Evolutionary conservation across 2,113 vertebrate genomes (phyloP), one percentile per base, ranked within the genome.

Genomic region (Cyprichromis sp.): DNA sequence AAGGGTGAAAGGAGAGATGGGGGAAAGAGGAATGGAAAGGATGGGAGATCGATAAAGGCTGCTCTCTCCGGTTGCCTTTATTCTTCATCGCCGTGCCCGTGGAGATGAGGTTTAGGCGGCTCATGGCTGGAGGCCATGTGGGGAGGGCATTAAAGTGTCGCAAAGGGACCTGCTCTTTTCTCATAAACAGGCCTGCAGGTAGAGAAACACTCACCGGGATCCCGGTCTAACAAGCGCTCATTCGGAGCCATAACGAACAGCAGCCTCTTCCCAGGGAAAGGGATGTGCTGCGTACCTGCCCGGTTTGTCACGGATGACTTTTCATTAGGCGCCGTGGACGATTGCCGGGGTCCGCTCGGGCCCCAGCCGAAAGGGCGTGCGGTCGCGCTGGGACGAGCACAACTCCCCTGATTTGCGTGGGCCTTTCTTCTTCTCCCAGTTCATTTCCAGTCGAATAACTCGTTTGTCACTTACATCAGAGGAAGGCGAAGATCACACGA

Each of bases 381-480:
- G 78, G 89, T 42, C 57, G 63, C 89, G 55, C 61, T 53, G 91
- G 93, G 92, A 87, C 87, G 2, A 55, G 61, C 83, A 1, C 90
- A 26, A 24, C 88, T 87, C 86, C 76, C 61, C 80, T 85, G 55
- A 83, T 91, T 90, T 81, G 88, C 91, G 71, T 83, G 68, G 84
- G 52, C 84, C 84, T 83, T 82, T 87, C 85, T 86, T 87, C 87
- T 86, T 86, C 86, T 88, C 86, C 89, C 84, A 81, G 89, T 93
- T 93, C 88, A 81, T 89, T 94, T 94, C 92, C 93, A 95, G 92
- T 94, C 4, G 90, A 93, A 92, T 91, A 93, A 93, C 91, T 92
- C 90, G 87, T 93, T 95, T 95, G 93, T 96, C 94, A 92, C 92
- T 84, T 79, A 96, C 93, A 94, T 96, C 95, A 95, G 94, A 96